These are phyloP conservation scores for Prionace glauca DNA, from an alignment of 2,797 vertebrate species.

Conservation along the genomic window DNA sequence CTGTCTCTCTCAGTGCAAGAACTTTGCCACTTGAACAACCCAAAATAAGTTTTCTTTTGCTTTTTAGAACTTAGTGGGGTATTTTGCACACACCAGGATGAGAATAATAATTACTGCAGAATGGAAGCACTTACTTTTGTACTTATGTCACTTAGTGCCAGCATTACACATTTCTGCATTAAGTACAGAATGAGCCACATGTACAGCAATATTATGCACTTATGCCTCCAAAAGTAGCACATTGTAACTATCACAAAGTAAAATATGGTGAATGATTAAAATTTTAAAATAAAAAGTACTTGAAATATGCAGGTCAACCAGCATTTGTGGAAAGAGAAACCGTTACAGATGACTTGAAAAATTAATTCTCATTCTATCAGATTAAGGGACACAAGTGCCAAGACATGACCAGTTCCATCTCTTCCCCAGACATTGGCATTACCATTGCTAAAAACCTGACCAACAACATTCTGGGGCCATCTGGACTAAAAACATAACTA, in stretches of 20 bases:
- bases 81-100: background rate
- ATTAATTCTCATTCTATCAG: background rate
- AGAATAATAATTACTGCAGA: background rate
- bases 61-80: background rate
- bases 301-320: too few relatives aligned
- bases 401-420: background rate
- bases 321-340: too few relatives aligned
- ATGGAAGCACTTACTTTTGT: background rate
- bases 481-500: too few relatives aligned
- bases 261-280: background rate
- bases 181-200: background rate
- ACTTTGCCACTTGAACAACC: background rate
- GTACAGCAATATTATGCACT: background rate
- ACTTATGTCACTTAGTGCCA: background rate
- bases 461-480: background rate
- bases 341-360: too few relatives aligned
- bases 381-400: background rate
- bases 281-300: too few relatives aligned
- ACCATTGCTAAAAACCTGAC: background rate
- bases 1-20: background rate
- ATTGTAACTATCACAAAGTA: background rate
- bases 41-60: background rate
- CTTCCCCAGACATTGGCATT: background rate
- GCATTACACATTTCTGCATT: background rate
- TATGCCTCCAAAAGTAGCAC: background rate